A percentile compares a stretch with the other conserved stretches of the same genome.
Evolutionary conservation across 1,140 invertebrate genomes (phyloP).

Genomic region (Halotydeus destructor): DNA sequence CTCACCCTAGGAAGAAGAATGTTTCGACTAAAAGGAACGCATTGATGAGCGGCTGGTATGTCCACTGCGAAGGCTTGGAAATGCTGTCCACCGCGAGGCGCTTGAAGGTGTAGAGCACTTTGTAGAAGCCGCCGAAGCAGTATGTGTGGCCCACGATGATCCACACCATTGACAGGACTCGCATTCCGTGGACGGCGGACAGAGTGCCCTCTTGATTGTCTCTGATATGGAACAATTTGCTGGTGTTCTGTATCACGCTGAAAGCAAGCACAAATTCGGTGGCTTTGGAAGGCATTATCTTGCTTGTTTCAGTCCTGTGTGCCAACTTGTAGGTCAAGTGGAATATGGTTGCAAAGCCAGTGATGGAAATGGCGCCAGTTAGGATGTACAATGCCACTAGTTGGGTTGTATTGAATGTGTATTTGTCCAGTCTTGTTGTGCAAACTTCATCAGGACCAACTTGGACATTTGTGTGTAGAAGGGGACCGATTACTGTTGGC

Average conservation of each 20-base stretch:
- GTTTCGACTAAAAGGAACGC: background rate
- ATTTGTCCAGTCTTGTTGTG: background rate
- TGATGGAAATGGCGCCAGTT: background rate
- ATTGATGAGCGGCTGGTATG: background rate
- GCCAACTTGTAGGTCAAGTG: too few relatives aligned
- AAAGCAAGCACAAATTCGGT: too few relatives aligned
- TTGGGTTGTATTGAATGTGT: background rate
- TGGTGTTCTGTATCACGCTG: background rate
- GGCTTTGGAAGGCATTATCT: too few relatives aligned
- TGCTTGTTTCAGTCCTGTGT: too few relatives aligned
- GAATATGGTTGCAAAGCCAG: too few relatives aligned
- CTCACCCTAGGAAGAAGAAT: conserved; percentile 7
- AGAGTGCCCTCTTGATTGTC: background rate
- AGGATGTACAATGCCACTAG: background rate
- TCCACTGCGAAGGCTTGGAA: background rate
- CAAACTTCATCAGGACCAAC: conserved; percentile 8
- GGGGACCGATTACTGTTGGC: conserved; percentile 8
- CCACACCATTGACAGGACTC: conserved; percentile 65
- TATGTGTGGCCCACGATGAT: conserved; percentile 81
- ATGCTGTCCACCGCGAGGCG: background rate
- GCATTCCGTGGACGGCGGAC: conserved; percentile 42
- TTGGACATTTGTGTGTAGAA: conserved; percentile 6
- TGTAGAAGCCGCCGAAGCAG: conserved; percentile 25
- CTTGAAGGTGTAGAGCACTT: background rate
- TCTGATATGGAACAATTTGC: background rate